phyloP scores from a whole-genome alignment of 2,113 vertebrate species.

The Entosphenus tridentatus region DNA sequence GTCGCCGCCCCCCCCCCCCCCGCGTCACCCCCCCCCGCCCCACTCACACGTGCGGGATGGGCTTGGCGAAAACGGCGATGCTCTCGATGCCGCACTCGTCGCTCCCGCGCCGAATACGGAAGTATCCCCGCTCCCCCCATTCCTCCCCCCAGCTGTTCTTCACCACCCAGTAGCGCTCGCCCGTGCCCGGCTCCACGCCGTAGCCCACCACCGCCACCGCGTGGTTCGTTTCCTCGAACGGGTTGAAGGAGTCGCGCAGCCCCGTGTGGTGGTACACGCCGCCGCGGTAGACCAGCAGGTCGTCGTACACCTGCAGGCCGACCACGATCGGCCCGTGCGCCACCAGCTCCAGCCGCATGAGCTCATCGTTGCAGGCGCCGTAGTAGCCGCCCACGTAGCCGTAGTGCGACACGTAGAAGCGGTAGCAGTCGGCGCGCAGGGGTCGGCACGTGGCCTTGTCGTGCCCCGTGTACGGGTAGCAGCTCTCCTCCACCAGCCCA shows the following conservation, averaged over 20 bases:
- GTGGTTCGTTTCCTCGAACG: constrained; percentile 2
- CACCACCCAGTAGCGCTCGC: neutral
- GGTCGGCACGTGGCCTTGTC: constrained; percentile 26
- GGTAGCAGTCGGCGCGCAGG: constrained; percentile 24
- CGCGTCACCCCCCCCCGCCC: no score
- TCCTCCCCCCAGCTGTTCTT: constrained; percentile 6
- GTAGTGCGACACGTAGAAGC: constrained; percentile 45
- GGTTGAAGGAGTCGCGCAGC: constrained; percentile 3
- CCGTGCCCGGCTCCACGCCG: neutral
- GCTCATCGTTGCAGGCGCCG: constrained; percentile 60
- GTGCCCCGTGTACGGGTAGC: constrained; percentile 43
- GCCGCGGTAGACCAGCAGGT: neutral
- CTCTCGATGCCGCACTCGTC: neutral
- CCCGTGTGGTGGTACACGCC: constrained; percentile 1
- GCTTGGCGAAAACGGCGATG: constrained; percentile 1
- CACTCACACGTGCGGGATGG: neutral
- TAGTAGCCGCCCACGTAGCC: constrained; percentile 81
- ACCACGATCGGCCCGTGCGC: constrained; percentile 45
- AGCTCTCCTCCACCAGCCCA: constrained; percentile 59
- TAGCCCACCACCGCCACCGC: constrained; percentile 3
- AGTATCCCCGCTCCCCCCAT: neutral
- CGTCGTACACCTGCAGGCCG: constrained; percentile 9
- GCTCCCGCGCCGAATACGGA: neutral
- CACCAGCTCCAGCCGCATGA: constrained; percentile 70
- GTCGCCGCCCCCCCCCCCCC: no score